Evolutionary conservation across 2,797 vertebrate genomes (phyloP), one percentile per base, ranked within the genome.

Genomic region (Siniperca scherzeri): DNA sequence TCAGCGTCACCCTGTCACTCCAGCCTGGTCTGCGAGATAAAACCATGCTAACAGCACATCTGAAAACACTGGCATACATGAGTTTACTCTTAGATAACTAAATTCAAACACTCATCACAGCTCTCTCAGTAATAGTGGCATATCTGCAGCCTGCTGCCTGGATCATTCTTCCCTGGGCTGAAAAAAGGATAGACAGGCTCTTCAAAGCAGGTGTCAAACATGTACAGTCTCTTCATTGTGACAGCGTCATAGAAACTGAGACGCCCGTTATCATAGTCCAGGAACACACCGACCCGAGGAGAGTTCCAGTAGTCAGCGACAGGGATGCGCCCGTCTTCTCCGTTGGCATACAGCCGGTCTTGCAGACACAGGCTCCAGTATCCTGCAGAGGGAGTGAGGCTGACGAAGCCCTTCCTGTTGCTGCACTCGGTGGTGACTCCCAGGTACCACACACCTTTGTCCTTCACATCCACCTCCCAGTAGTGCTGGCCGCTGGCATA

Each of bases 371-470:
- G 91, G 90, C 96, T 97, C 96, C 96, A 97, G 90, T 97, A 97
- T 6, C 96, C 96, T 0, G 94, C 88, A 0, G 95, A 95, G 0
- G 96, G 96, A 0, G 93, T 88, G 19, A 97, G 94, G 74, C 88
- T 96, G 80, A 97, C 95, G 0, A 95, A 97, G 72, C 96, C 96
- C 83, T 97, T 97, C 57, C 96, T 94, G 92, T 96, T 96, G 93
- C 96, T 96, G 93, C 93, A 87, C 80, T 95, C 93, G 0, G 95
- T 95, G 74, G 96, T 97, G 86, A 97, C 94, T 2, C 96, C 96
- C 83, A 97, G 92, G 92, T 97, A 97, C 96, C 96, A 97, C 65
- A 97, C 96, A 0, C 96, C 96, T 74, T 96, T 97, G 94, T 96
- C 96, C 67, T 90, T 92, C 61, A 97, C 96, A 2, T 96, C 96